Conservation (phyloP, 2,797 vertebrate species). For the Eleutherodactylus coqui region DNA sequence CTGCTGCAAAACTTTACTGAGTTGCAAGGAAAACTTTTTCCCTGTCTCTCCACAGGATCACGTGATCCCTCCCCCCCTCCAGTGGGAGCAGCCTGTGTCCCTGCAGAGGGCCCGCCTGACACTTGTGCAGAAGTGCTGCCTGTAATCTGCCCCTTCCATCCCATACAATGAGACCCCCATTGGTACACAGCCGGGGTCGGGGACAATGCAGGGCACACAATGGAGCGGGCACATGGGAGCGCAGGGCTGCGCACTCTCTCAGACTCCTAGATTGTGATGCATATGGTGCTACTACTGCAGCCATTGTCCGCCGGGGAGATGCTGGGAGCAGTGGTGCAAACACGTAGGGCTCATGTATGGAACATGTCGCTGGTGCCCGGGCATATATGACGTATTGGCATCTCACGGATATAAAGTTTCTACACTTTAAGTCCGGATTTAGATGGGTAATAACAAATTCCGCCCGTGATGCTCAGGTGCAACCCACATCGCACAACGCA, state of each 20-base stretch:
- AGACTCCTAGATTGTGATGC: neutral
- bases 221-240: neutral
- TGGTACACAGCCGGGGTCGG: neutral
- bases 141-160: conserved; percentile 1
- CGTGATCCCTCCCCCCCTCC: conserved; percentile 54
- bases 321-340: neutral
- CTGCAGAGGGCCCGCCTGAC: conserved; percentile 14
- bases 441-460: too few species aligned
- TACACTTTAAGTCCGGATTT: too few species aligned
- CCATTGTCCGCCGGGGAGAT: neutral
- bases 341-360: neutral
- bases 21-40: conserved; percentile 12
- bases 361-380: neutral
- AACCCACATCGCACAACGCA: too few species aligned
- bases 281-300: neutral
- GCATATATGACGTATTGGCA: neutral
- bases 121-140: conserved; percentile 16
- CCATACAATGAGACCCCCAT: conserved; percentile 2
- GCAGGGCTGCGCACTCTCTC: neutral
- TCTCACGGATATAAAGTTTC: neutral
- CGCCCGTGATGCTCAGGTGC: too few species aligned
- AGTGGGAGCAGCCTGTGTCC: conserved; percentile 26
- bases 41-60: conserved; percentile 32
- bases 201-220: conserved; percentile 17
- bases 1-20: conserved; percentile 45